Evolutionary conservation across 2,888 invertebrate genomes (phyloP).

Genomic region (Anorthoa munda): DNA sequence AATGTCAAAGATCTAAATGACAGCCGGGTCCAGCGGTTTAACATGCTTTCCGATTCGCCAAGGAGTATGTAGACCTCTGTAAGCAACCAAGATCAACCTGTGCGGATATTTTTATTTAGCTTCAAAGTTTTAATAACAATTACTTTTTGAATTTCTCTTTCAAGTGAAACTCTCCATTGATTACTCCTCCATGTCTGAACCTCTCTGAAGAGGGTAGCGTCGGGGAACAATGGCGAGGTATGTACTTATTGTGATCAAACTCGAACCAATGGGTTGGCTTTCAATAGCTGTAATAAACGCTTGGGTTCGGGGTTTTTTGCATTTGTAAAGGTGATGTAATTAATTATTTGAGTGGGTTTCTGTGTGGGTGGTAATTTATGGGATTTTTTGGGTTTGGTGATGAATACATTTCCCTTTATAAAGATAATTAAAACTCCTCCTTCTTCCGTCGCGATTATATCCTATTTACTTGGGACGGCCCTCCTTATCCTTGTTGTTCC

Average conservation of each 20-base stretch:
- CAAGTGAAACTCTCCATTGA: slow-evolving; percentile 29
- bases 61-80: too few relatives aligned
- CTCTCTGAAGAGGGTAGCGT: slow-evolving; percentile 45
- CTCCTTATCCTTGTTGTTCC: too few relatives aligned
- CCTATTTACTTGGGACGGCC: too few relatives aligned
- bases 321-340: slow-evolving; percentile 46
- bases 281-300: slow-evolving; percentile 52
- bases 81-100: too few relatives aligned
- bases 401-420: background rate
- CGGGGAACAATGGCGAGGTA: slow-evolving; percentile 56
- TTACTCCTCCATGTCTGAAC: slow-evolving; percentile 27
- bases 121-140: too few relatives aligned
- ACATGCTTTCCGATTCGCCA: too few relatives aligned
- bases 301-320: slow-evolving; percentile 34
- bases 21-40: too few relatives aligned
- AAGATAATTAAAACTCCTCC: too few relatives aligned
- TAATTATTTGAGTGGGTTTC: slow-evolving; percentile 45
- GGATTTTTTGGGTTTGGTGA: background rate
- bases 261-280: slow-evolving; percentile 49
- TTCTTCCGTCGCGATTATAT: too few relatives aligned
- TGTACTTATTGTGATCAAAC: slow-evolving; percentile 65
- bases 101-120: too few relatives aligned
- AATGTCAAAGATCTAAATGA: too few relatives aligned
- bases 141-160: background rate
- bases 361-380: slow-evolving; percentile 26